Conservation (phyloP, 2,113 vertebrate species). For the Ahaetulla prasina region DNA sequence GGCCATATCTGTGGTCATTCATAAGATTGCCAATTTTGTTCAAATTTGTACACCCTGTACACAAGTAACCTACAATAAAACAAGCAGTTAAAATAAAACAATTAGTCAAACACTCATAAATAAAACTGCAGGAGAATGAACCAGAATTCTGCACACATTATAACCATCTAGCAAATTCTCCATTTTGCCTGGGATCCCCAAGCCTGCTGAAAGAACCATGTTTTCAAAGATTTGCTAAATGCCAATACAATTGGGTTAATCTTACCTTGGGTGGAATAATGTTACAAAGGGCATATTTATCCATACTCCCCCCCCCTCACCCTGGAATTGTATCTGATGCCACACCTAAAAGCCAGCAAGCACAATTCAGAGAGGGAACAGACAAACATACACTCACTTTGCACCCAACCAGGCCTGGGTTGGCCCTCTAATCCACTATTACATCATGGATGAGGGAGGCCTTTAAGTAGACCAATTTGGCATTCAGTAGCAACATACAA, state of each 20-base stretch:
- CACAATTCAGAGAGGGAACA: not conserved
- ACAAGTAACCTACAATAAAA: not conserved
- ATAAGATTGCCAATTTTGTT: not conserved
- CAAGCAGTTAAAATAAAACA: not conserved
- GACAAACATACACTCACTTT: not conserved
- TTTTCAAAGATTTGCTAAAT: not conserved
- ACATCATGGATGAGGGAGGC: not conserved
- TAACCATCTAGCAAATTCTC: not conserved
- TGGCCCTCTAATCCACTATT: not conserved
- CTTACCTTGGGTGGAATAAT: not conserved
- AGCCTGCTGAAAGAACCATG: not conserved
- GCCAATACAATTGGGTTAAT: not conserved
- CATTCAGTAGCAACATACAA: not conserved
- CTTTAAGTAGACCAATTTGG: not conserved
- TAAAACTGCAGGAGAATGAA: not conserved
- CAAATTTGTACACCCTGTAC: not conserved
- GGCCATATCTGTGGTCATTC: not conserved
- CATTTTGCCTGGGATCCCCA: not conserved
- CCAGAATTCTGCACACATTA: not conserved
- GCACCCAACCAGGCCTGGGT: not conserved
- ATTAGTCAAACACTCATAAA: not conserved
- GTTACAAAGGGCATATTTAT: not conserved
- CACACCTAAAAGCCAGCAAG: not conserved
- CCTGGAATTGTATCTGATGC: not conserved
- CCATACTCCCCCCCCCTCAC: not conserved